These are phyloP conservation scores for Myodes glareolus DNA, from an alignment of 2,113 vertebrate genomes.

Conservation along the genomic window DNA sequence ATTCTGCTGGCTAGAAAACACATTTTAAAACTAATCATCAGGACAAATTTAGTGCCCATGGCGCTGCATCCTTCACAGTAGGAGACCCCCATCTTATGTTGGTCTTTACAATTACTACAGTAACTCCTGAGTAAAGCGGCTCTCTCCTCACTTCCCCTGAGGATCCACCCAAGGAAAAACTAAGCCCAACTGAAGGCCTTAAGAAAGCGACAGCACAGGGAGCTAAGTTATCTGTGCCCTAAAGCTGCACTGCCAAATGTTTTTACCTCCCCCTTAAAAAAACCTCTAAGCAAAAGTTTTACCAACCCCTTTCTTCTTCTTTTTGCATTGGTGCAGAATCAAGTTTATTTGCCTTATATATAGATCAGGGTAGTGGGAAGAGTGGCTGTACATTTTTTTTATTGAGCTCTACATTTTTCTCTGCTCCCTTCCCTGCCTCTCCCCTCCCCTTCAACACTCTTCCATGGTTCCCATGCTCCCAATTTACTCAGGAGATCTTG, in stretches of 20 bases:
- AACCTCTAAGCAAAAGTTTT: neutral
- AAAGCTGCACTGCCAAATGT: slow-evolving; percentile 24
- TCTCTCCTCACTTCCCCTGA: neutral
- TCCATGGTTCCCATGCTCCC: too few relatives aligned
- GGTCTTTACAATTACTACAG: neutral
- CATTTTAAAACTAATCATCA: slow-evolving; percentile 15
- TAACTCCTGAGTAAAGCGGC: slow-evolving; percentile 5
- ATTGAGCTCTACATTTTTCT: too few relatives aligned
- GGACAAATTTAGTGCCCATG: slow-evolving; percentile 13
- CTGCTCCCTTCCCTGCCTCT: too few relatives aligned
- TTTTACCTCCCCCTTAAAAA: slow-evolving; percentile 12
- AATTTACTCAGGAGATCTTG: too few relatives aligned
- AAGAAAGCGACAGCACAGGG: neutral
- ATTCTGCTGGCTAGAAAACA: slow-evolving; percentile 35
- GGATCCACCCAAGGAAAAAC: neutral
- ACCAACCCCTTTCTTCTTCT: too few relatives aligned
- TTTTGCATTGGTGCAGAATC: too few relatives aligned
- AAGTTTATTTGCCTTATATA: too few relatives aligned
- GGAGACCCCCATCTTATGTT: neutral
- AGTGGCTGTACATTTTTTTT: too few relatives aligned
- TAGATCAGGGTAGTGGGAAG: too few relatives aligned
- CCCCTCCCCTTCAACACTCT: too few relatives aligned
- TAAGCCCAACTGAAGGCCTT: neutral
- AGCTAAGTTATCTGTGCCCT: neutral
- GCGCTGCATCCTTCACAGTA: neutral